A percentile compares a stretch with the other conserved stretches of the same genome.
Conservation (phyloP, 2,888 invertebrate genomes). For the Thymelicus sylvestris region DNA sequence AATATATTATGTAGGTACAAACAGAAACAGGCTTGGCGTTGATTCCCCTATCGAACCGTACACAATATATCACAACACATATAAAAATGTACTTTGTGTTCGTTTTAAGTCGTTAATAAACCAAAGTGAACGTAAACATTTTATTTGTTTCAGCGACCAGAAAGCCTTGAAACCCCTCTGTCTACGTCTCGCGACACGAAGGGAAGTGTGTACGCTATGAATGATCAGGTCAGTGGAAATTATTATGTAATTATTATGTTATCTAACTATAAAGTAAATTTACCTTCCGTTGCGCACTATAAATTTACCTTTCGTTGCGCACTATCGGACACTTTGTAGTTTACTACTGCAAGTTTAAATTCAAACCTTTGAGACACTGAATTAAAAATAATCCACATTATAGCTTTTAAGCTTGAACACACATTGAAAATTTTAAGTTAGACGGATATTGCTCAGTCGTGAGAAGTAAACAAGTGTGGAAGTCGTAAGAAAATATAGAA, state of each 20-base stretch:
- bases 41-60: not conserved
- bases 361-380: no score
- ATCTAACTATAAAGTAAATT: not conserved
- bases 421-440: no score
- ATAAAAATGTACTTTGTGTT: slow-evolving; percentile 1
- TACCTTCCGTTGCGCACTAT: not conserved
- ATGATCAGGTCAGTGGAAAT: slow-evolving; percentile 87
- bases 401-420: no score
- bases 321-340: no score
- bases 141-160: slow-evolving; percentile 87
- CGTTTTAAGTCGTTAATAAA: not conserved
- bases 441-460: no score
- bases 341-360: no score
- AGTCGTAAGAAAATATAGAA: no score
- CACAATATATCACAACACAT: not conserved
- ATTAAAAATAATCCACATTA: no score
- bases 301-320: not conserved
- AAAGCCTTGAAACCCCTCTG: slow-evolving; percentile 89
- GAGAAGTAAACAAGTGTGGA: no score
- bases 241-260: not conserved
- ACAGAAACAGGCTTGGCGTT: no score
- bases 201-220: slow-evolving; percentile 89
- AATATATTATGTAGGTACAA: no score
- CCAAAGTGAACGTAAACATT: slow-evolving; percentile 9
- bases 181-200: slow-evolving; percentile 88